Conservation (phyloP, 2,797 vertebrate species). For the Betta splendens region DNA sequence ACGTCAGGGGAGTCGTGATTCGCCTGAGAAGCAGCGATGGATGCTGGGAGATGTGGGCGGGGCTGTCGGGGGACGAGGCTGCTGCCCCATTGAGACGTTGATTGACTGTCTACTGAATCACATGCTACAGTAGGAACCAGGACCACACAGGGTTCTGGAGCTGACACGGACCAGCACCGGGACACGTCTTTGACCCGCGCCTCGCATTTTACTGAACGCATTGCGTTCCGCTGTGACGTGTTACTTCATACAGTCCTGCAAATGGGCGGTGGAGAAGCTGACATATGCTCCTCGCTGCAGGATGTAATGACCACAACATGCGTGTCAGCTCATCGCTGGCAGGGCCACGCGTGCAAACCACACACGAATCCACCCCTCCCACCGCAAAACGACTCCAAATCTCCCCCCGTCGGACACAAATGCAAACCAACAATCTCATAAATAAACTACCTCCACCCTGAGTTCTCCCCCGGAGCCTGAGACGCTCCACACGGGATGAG, state of each 20-base stretch:
- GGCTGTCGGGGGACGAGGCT: conserved; percentile 16
- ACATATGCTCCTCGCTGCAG: conserved; percentile 74
- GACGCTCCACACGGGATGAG: too few relatives aligned
- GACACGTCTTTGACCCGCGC: neutral
- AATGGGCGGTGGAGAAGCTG: conserved; percentile 53
- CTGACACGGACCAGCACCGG: conserved; percentile 51
- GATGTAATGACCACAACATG: conserved; percentile 48
- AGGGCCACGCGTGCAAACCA: conserved; percentile 18
- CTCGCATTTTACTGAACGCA: neutral
- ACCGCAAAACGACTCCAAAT: too few relatives aligned
- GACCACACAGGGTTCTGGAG: conserved; percentile 42
- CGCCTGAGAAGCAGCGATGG: conserved; percentile 37
- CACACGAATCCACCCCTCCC: too few relatives aligned
- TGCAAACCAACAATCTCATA: too few relatives aligned
- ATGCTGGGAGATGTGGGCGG: conserved; percentile 17
- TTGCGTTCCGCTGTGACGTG: neutral
- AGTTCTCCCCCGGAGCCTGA: too few relatives aligned
- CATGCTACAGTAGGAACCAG: conserved; percentile 73
- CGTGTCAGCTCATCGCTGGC: conserved; percentile 32
- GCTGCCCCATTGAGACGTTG: conserved; percentile 56
- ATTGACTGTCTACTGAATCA: conserved; percentile 73
- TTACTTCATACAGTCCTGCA: conserved; percentile 32
- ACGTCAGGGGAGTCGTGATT: conserved; percentile 41
- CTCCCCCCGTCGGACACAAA: too few relatives aligned
- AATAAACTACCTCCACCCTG: too few relatives aligned